These are phyloP conservation scores for Drosophila ohnishii DNA, from an alignment of 1,140 invertebrate species.

Conservation along the genomic window DNA sequence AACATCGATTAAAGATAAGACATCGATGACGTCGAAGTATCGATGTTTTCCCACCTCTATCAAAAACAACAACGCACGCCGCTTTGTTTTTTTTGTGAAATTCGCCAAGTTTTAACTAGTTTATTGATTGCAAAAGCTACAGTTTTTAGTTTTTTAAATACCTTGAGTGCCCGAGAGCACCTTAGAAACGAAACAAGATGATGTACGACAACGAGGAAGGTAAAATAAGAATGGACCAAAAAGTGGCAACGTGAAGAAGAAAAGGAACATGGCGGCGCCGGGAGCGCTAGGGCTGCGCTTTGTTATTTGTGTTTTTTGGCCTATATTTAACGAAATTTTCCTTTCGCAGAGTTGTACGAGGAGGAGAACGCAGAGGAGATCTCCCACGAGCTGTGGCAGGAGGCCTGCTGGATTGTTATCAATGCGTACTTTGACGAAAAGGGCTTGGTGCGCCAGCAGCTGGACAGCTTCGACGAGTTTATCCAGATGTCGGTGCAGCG, in stretches of 20 bases:
- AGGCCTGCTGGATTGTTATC: slow-evolving; percentile 99
- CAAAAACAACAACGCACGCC: slow-evolving; percentile 47
- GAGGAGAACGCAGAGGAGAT: slow-evolving; percentile 89
- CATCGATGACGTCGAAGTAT: no score
- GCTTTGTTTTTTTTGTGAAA: slow-evolving; percentile 37
- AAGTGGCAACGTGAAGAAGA: slow-evolving; percentile 16
- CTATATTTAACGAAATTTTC: not conserved
- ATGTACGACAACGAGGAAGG: slow-evolving; percentile 83
- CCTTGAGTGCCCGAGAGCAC: slow-evolving; percentile 43
- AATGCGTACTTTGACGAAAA: slow-evolving; percentile 99
- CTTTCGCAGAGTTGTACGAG: slow-evolving; percentile 67
- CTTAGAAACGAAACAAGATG: slow-evolving; percentile 41
- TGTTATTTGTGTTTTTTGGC: not conserved
- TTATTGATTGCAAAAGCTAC: slow-evolving; percentile 1
- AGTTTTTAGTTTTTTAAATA: not conserved
- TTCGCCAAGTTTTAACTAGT: slow-evolving; percentile 24
- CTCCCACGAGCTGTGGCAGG: slow-evolving; percentile 98
- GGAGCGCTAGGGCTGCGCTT: slow-evolving; percentile 47
- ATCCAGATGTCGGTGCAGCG: slow-evolving; percentile 99
- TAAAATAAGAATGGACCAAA: slow-evolving; percentile 26
- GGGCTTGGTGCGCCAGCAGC: slow-evolving; percentile 98
- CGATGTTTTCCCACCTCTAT: slow-evolving; percentile 16
- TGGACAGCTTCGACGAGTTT: slow-evolving; percentile 99
- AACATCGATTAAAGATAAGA: no score
- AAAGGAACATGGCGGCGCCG: slow-evolving; percentile 73